A percentile compares a stretch with the other conserved stretches of the same genome.
Conservation (phyloP, 1,140 invertebrate genomes). For the Drosophila burlai region DNA sequence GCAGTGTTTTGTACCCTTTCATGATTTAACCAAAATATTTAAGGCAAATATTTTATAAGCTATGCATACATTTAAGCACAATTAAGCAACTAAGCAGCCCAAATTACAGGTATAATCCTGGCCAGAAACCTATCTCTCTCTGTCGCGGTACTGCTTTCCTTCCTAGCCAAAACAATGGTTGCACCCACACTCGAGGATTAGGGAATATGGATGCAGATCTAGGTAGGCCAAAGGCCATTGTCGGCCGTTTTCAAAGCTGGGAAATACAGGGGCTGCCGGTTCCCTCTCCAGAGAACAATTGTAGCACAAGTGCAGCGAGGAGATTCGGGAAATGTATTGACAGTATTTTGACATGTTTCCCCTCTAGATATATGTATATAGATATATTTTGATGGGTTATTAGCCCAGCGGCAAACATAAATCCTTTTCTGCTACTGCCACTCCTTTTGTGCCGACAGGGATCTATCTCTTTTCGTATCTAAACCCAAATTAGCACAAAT, state of each 20-base stretch:
- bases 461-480: slow-evolving; percentile 1
- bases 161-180: slow-evolving; percentile 14
- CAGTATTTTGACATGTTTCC: slow-evolving; percentile 77
- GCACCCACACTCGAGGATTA: slow-evolving; percentile 34
- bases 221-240: slow-evolving; percentile 54
- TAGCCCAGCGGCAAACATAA: slow-evolving; percentile 46
- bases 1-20: slow-evolving; percentile 59
- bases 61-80: slow-evolving; percentile 75
- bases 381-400: slow-evolving; percentile 48
- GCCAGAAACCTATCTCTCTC: slow-evolving; percentile 25
- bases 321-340: slow-evolving; percentile 57
- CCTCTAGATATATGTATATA: slow-evolving; percentile 29
- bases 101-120: slow-evolving; percentile 74
- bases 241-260: slow-evolving; percentile 60
- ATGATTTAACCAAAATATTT: slow-evolving; percentile 80
- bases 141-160: slow-evolving; percentile 15
- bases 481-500: slow-evolving; percentile 51
- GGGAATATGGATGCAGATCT: slow-evolving; percentile 18
- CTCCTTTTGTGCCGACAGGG: slow-evolving; percentile 6
- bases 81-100: slow-evolving; percentile 74
- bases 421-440: slow-evolving; percentile 18
- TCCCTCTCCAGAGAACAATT: slow-evolving; percentile 58
- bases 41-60: slow-evolving; percentile 80
- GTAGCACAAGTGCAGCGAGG: slow-evolving; percentile 61
- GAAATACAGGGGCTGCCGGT: slow-evolving; percentile 30